These are phyloP conservation scores for Cotesia vestalis DNA, from an alignment of 1,140 invertebrate genomes.

Conservation along the genomic window DNA sequence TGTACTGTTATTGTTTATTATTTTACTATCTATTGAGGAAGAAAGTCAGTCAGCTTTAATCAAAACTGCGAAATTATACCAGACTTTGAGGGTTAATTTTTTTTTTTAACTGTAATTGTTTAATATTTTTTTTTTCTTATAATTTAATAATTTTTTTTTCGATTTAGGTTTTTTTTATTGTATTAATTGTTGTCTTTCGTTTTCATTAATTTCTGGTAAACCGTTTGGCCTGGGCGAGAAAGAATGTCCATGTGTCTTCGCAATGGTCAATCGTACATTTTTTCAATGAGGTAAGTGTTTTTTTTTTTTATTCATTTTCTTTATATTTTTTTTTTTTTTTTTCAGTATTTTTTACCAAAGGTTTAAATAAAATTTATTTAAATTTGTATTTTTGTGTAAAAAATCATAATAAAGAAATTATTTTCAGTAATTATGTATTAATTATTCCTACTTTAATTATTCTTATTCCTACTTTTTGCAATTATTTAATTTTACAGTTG, in stretches of 20 bases:
- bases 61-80: too few relatives aligned
- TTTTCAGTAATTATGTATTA: too few relatives aligned
- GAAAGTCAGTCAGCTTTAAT: too few relatives aligned
- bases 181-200: conserved; percentile 64
- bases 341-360: not conserved
- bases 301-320: not conserved
- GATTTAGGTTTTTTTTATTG: conserved; percentile 41
- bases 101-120: not conserved
- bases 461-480: too few relatives aligned
- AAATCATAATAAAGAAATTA: too few relatives aligned
- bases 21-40: too few relatives aligned
- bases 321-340: not conserved
- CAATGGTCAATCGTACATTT: not conserved
- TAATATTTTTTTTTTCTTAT: conserved; percentile 24
- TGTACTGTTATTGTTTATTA: too few relatives aligned
- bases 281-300: conserved; percentile 34
- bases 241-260: conserved; percentile 24
- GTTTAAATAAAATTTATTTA: not conserved
- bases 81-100: not conserved
- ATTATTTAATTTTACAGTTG: too few relatives aligned
- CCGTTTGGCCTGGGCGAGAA: conserved; percentile 58
- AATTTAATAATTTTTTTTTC: conserved; percentile 41
- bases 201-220: conserved; percentile 67
- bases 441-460: too few relatives aligned
- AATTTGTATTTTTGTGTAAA: not conserved